A percentile compares a stretch with the other conserved stretches of the same genome.
Evolutionary conservation across 1,140 invertebrate genomes (phyloP).

Genomic region (Euura saliciscinereae): DNA sequence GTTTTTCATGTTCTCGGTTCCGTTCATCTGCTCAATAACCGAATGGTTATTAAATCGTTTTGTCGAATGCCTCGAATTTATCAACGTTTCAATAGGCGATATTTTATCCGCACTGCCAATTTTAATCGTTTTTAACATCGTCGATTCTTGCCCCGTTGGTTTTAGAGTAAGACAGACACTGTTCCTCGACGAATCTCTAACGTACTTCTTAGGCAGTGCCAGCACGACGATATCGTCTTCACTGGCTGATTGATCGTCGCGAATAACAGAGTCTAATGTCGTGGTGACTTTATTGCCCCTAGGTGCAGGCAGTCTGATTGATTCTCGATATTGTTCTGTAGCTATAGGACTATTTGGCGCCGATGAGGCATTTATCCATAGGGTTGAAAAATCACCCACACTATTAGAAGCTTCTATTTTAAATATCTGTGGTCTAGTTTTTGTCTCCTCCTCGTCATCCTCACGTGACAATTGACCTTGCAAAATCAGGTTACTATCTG

Average conservation of each 20-base stretch:
- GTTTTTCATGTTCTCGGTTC: not conserved
- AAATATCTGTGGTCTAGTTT: conserved; percentile 26
- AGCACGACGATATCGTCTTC: conserved; percentile 40
- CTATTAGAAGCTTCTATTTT: conserved; percentile 53
- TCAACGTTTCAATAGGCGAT: not conserved
- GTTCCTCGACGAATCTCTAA: conserved; percentile 49
- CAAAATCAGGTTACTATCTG: not conserved
- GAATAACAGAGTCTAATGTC: not conserved
- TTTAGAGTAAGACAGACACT: conserved; percentile 53
- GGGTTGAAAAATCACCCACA: conserved; percentile 47
- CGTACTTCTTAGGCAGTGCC: conserved; percentile 44
- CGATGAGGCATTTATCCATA: conserved; percentile 32
- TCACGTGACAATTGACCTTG: not conserved
- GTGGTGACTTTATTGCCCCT: conserved; percentile 16
- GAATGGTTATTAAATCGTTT: not conserved
- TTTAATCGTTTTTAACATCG: conserved; percentile 1
- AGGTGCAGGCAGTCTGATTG: conserved; percentile 43
- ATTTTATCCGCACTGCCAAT: conserved; percentile 1
- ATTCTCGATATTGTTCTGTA: conserved; percentile 48
- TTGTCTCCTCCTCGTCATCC: not conserved
- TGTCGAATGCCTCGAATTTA: not conserved
- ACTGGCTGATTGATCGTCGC: conserved; percentile 18
- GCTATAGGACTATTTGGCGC: conserved; percentile 10
- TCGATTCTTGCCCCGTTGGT: conserved; percentile 20
- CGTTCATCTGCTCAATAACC: not conserved